phyloP scores from a whole-genome alignment of 2,797 vertebrate genomes.

The Melanogrammus aeglefinus region DNA sequence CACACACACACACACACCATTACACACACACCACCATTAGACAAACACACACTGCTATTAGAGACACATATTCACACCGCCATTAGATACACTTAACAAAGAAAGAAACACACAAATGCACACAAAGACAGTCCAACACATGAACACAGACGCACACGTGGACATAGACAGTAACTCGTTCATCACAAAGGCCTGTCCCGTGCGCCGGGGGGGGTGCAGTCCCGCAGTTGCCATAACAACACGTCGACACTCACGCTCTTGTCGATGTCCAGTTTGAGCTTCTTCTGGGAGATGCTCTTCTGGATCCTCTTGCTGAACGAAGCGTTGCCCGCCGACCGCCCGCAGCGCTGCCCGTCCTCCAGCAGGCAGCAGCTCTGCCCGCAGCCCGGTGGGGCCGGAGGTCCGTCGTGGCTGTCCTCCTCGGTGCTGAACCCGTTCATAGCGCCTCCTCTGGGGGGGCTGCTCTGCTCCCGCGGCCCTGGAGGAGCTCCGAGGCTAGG shows the following conservation, averaged over 20 bases:
- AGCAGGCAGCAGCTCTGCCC: conserved; percentile 97
- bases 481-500: background rate
- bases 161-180: no score
- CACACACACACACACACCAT: background rate
- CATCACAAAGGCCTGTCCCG: no score
- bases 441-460: conserved; percentile 23
- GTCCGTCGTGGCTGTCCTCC: conserved; percentile 94
- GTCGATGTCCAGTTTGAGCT: conserved; percentile 95
- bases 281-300: conserved; percentile 98
- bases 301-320: conserved; percentile 98
- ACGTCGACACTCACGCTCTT: conserved; percentile 81
- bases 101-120: background rate
- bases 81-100: no score
- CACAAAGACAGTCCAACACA: background rate
- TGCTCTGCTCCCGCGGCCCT: background rate
- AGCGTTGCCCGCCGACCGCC: conserved; percentile 92
- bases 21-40: background rate
- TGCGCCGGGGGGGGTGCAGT: no score
- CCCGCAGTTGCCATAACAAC: background rate
- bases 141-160: background rate
- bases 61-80: no score
- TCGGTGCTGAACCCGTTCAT: conserved; percentile 98
- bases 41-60: no score
- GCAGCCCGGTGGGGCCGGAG: conserved; percentile 72
- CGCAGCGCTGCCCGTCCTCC: conserved; percentile 92